phyloP scores from a whole-genome alignment of 2,113 vertebrate species.

The Platycercus adscitus region DNA sequence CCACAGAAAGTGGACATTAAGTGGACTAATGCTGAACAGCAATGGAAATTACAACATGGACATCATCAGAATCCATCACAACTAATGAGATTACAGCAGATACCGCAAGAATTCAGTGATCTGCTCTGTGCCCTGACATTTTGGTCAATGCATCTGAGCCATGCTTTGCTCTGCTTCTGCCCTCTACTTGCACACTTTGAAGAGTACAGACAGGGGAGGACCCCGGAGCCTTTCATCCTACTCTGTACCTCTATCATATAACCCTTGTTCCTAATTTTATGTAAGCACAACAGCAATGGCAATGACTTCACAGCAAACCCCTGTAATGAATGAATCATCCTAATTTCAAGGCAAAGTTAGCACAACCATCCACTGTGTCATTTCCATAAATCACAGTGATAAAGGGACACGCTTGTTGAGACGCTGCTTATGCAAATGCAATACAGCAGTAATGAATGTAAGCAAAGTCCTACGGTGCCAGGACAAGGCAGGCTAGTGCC shows the following conservation, averaged over 20 bases:
- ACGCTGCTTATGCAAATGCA: neutral
- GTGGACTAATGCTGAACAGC: neutral
- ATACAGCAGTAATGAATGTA: slow-evolving; percentile 14
- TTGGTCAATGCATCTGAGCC: neutral
- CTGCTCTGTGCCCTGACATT: neutral
- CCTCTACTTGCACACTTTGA: neutral
- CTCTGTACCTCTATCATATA: neutral
- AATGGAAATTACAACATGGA: neutral
- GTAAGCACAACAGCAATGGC: neutral
- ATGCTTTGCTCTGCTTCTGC: neutral
- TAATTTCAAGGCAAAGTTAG: neutral
- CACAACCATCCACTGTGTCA: neutral
- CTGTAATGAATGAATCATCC: neutral
- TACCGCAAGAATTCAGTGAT: neutral
- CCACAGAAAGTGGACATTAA: neutral
- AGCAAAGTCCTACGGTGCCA: neutral
- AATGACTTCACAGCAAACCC: neutral
- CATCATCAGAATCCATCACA: neutral
- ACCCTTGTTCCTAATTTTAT: neutral
- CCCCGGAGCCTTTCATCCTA: neutral
- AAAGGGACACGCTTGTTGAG: neutral
- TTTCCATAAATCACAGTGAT: neutral
- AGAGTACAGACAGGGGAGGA: neutral
- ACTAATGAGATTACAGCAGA: neutral
- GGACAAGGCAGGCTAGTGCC: slow-evolving; percentile 11